Conservation (phyloP, 2,113 vertebrate species). For the Pseudorasbora parva region DNA sequence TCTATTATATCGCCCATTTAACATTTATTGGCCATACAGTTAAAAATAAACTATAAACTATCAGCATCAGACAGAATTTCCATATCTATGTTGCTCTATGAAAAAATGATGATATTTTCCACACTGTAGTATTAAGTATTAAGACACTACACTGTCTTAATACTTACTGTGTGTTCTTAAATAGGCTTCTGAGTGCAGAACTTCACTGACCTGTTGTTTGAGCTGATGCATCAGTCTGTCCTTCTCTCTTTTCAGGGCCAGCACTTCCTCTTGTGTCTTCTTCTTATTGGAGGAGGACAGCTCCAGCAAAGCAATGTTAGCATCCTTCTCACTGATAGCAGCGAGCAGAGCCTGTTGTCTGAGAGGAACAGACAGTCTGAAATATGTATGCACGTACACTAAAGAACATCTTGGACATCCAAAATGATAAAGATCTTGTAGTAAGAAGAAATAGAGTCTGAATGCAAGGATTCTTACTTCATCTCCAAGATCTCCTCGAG, state of each 20-base stretch:
- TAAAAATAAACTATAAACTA: background rate
- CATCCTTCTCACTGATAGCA: conserved; percentile 99
- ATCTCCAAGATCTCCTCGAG: conserved; percentile 98
- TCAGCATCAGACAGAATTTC: background rate
- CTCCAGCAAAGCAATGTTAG: conserved; percentile 97
- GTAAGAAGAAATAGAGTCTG: background rate
- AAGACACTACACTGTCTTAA: background rate
- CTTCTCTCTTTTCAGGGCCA: conserved; percentile 93
- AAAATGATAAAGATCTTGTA: background rate
- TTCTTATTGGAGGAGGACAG: conserved; percentile 98
- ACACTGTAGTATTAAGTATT: too few relatives aligned
- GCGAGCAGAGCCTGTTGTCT: conserved; percentile 97
- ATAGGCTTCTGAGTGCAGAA: background rate
- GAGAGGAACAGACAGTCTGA: conserved; percentile 41
- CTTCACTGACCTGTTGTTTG: conserved; percentile 90
- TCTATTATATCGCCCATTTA: background rate
- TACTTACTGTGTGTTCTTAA: background rate
- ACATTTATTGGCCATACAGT: background rate
- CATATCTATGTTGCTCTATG: background rate
- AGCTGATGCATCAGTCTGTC: conserved; percentile 97
- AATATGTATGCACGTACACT: background rate
- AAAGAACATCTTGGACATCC: background rate
- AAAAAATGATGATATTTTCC: background rate
- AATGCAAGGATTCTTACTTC: conserved; percentile 84
- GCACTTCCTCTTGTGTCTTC: conserved; percentile 98